Conservation (phyloP, 2,888 invertebrate species). For the Drosophila meridionalis region DNA sequence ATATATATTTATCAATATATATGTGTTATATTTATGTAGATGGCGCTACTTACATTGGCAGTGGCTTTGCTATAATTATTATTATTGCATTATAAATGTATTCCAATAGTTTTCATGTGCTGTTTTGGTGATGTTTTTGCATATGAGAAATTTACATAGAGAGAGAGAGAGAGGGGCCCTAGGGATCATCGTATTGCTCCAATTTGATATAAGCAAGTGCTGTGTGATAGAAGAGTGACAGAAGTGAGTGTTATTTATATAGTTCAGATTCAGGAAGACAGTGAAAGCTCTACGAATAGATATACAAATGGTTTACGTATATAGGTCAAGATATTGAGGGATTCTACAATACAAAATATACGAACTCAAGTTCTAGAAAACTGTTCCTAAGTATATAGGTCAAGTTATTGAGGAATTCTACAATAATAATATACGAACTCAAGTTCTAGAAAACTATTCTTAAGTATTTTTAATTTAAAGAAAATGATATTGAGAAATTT, state of each 20-base stretch:
- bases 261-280: conserved; percentile 8
- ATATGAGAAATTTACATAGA: conserved; percentile 52
- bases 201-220: conserved; percentile 84
- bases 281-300: not conserved
- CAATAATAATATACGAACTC: not conserved
- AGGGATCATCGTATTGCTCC: conserved; percentile 83
- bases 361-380: not conserved
- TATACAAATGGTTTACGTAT: not conserved
- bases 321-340: not conserved
- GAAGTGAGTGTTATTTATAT: conserved; percentile 40
- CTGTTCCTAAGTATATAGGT: not conserved
- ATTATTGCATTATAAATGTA: conserved; percentile 23
- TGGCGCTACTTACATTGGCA: conserved; percentile 64
- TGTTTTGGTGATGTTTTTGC: conserved; percentile 42
- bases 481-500: no score
- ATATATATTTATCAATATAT: not conserved
- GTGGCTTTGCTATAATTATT: conserved; percentile 36
- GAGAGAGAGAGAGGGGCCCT: conserved; percentile 22
- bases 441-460: not conserved
- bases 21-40: not conserved
- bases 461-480: not conserved
- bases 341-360: not conserved
- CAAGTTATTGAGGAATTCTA: not conserved
- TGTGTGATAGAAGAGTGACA: conserved; percentile 66
- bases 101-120: conserved; percentile 59